These are phyloP conservation scores for Struthidea cinerea DNA, from an alignment of 2,113 vertebrate genomes.

Conservation along the genomic window DNA sequence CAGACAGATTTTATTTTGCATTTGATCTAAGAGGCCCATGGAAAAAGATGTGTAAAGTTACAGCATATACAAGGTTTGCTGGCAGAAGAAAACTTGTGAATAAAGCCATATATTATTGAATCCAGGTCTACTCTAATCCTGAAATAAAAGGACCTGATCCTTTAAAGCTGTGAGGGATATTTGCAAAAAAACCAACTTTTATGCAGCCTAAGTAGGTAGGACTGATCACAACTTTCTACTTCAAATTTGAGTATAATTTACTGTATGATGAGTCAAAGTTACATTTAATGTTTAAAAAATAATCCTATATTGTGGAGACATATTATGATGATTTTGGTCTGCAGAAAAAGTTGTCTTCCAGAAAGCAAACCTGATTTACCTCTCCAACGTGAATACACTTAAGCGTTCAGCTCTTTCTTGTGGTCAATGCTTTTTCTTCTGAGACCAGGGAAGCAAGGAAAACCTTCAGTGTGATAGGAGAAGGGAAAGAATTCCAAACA, in stretches of 20 bases:
- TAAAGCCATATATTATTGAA: neutral
- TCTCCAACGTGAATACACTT: rapidly evolving
- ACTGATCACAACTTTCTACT: neutral
- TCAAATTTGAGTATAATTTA: neutral
- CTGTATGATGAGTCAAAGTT: neutral
- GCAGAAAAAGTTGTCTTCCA: neutral
- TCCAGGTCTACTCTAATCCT: neutral
- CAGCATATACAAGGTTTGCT: neutral
- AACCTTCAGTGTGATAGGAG: neutral
- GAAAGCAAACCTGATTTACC: neutral
- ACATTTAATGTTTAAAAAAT: neutral
- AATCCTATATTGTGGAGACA: neutral
- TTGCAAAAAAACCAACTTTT: neutral
- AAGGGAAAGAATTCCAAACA: neutral
- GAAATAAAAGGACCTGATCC: neutral
- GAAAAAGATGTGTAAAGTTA: neutral
- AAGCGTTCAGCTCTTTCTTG: neutral
- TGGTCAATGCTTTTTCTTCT: neutral
- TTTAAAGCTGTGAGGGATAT: neutral
- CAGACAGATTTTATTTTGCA: neutral
- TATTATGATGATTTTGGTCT: neutral
- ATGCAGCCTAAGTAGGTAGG: neutral
- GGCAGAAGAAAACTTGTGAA: neutral
- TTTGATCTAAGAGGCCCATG: neutral
- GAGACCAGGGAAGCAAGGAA: neutral